Evolutionary conservation across 2,888 invertebrate genomes (phyloP), one percentile per base, ranked within the genome.

Genomic region (Ernsta delagoae): DNA sequence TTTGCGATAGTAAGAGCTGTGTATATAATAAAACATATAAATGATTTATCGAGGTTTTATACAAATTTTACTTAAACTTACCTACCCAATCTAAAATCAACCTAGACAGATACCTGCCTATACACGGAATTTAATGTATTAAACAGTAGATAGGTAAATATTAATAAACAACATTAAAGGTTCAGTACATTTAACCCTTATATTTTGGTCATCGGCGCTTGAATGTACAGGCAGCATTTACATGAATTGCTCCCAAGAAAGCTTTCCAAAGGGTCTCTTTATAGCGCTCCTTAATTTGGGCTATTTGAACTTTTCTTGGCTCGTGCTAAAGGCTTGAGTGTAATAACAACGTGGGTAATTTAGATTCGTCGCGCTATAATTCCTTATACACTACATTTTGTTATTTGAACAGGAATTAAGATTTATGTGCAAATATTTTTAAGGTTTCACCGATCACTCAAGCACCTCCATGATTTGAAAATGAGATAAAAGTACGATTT

Each of bases 191-290:
- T 60, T 39, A 61, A 61, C 50, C 53, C 24, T 48, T 61, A 34
- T 79, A 80, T 81, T 83, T 81, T 78, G 76, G 83, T 81, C 83
- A 85, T 87, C 85, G 87, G 86, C 78, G 83, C 82, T 80, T 48
- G 57, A 62, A 68, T 61, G 36, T 68, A 68, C 53, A 61, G 45
- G 45, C 54, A 81, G 83, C 84, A 83, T 88, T 88, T 84, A 82
- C 87, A 84, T 83, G 86, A 89, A 90, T 87, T 78, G 85, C 82
- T 86, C 87, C 88, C 86, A 81, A 83, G 71, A 87, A 86, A 87
- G 84, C 83, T 83, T 85, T 84, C 78, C 81, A 78, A 85, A 86
- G 84, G 88, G 87, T 85, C 85, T 81, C 83, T 68, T 68, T 68
- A 68, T 68, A 56, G 62, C 68, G 57, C 56, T 68, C 50, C 54